phyloP scores from a whole-genome alignment of 2,113 vertebrate genomes.

The Struthio camelus region DNA sequence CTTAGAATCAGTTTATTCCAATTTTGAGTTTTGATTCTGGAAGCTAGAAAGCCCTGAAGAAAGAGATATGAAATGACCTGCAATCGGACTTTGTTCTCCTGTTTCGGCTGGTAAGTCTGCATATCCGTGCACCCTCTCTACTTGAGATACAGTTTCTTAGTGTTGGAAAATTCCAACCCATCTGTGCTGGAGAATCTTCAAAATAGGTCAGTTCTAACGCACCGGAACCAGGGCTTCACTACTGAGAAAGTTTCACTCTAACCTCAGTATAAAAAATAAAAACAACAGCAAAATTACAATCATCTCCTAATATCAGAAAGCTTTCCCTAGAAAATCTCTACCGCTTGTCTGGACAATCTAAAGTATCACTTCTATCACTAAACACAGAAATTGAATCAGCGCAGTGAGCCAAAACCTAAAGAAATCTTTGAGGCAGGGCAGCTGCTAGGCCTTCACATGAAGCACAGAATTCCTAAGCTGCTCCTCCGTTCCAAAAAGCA shows the following conservation, averaged over 20 bases:
- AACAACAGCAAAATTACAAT: not conserved
- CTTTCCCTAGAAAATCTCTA: not conserved
- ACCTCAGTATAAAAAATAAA: not conserved
- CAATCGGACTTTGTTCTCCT: not conserved
- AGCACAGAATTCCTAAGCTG: not conserved
- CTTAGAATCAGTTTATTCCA: conserved; percentile 4
- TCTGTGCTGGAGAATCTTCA: not conserved
- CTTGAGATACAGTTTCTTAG: not conserved
- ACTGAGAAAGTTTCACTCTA: not conserved
- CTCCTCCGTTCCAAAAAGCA: not conserved
- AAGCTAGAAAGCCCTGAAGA: conserved; percentile 17
- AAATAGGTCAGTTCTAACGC: not conserved
- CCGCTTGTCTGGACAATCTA: not conserved
- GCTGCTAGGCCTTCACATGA: not conserved
- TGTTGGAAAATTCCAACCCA: not conserved
- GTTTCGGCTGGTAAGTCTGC: not conserved
- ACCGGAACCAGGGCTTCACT: not conserved
- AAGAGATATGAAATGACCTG: conserved; percentile 14
- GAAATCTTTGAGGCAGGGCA: not conserved
- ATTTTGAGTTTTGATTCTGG: conserved; percentile 4
- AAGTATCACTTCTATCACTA: not conserved
- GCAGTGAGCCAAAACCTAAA: not conserved
- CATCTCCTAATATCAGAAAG: not conserved
- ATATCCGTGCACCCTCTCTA: not conserved
- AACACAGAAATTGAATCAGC: not conserved